Base-by-base conservation (phyloP, 2,113 vertebrate genomes). In the Python bivittatus region DNA sequence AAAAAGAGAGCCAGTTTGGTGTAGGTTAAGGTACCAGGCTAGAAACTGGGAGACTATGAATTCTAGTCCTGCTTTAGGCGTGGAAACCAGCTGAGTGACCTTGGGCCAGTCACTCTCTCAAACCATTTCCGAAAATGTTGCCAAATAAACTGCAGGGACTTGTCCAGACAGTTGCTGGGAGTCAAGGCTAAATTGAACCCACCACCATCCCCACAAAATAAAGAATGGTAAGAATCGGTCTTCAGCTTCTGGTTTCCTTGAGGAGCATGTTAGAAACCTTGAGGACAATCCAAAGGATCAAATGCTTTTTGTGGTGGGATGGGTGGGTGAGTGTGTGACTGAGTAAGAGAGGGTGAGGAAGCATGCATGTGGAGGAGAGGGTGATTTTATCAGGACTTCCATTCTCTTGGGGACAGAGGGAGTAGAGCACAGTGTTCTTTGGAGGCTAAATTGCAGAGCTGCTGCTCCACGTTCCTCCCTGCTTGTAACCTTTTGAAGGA, bases 361-460 rank as follows among this genome's bases (percentile, higher is more conserved):
- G 60, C 86, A n/a, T 58, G 6, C 53, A 58, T 48, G 20, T 88
- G 53, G 64, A 92, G 42, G 86, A 92, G 64, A 88, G n/a, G 48
- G 9, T 52, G 27, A n/a, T 72, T 72, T 91, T 88, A 79, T 87
- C 85, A 88, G 61, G 85, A 83, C 48, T 91, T 25, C 54, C 79
- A 12, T 58, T 88, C 61, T 48, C 85, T 48, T 48, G 86, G 84
- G 90, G 42, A 64, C 48, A 44, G 42, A 91, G 42, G 58, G 83
- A 91, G 83, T 33, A 88, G 64, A 92, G 53, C 53, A 85, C 17
- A 88, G 53, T 83, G 86, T 88, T 48, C 64, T 92, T 88, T 58
- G 56, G 42, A 53, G 53, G 27, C 7, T 88, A 57, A 57, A 79
- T 79, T 88, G 57, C 64, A 92, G 61, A 57, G 54, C 42, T 92